Percentiles rank a stretch among this genome's conserved stretches.
phyloP scores from a whole-genome alignment of 2,113 vertebrate genomes.

The Phrynosoma blainvillii region DNA sequence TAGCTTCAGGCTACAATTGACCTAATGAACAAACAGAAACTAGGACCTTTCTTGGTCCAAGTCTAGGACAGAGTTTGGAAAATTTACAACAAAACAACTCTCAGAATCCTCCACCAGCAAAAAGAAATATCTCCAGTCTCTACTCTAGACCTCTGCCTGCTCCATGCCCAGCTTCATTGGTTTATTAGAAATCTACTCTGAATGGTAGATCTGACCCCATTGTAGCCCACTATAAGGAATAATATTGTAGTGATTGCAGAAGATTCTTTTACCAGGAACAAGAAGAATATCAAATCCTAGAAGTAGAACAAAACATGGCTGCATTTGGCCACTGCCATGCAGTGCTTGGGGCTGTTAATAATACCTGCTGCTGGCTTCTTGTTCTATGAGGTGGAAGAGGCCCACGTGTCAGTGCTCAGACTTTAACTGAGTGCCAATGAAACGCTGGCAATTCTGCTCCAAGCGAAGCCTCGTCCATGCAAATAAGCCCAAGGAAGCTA shows the following conservation, averaged over 20 bases:
- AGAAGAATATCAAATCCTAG: neutral
- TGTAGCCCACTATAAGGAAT: neutral
- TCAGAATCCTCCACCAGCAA: neutral
- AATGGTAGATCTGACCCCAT: neutral
- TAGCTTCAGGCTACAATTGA: neutral
- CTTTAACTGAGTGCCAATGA: constrained; percentile 71
- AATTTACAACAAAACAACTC: neutral
- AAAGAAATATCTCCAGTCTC: neutral
- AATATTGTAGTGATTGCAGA: constrained; percentile 21
- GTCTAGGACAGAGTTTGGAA: neutral
- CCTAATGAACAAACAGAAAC: neutral
- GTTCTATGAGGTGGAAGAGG: constrained; percentile 59
- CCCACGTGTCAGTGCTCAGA: constrained; percentile 54
- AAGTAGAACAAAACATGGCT: constrained; percentile 24
- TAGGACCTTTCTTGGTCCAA: neutral
- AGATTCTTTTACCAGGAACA: neutral
- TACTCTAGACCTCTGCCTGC: neutral
- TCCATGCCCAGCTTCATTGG: neutral
- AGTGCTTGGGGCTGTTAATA: constrained; percentile 1
- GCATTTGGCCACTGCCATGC: constrained; percentile 37
- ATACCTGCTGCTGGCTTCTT: constrained; percentile 71
- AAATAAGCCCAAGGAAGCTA: constrained; percentile 82
- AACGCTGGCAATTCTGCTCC: constrained; percentile 69
- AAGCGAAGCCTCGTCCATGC: constrained; percentile 73
- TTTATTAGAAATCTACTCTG: neutral